phyloP scores from a whole-genome alignment of 1,140 invertebrate genomes.

The Calliopsis andreniformis region DNA sequence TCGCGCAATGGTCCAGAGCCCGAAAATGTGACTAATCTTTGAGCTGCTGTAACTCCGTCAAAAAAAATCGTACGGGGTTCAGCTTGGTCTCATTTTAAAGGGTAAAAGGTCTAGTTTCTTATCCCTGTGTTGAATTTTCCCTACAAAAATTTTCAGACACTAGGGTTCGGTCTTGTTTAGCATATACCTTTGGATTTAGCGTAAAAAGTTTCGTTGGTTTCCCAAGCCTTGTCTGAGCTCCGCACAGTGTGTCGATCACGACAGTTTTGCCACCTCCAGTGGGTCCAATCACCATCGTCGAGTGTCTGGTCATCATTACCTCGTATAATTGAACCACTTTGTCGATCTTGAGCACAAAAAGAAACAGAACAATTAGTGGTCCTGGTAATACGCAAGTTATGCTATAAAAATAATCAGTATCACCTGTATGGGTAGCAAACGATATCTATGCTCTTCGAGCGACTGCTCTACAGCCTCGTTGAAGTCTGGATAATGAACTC shows the following conservation, averaged over 20 bases:
- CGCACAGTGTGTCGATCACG: slow-evolving; percentile 90
- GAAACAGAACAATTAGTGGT: neutral
- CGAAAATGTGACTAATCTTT: no score
- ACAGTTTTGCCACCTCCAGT: slow-evolving; percentile 95
- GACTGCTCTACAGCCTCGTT: slow-evolving; percentile 88
- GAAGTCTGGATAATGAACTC: slow-evolving; percentile 92
- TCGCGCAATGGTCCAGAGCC: no score
- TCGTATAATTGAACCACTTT: slow-evolving; percentile 95
- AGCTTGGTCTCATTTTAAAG: no score
- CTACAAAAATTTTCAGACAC: no score
- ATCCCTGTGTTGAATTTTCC: no score
- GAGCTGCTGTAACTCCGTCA: no score
- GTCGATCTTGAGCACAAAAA: slow-evolving; percentile 81
- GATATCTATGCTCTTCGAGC: slow-evolving; percentile 86
- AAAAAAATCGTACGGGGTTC: no score
- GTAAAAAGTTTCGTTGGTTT: slow-evolving; percentile 89
- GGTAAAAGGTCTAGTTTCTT: no score
- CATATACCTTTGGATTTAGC: slow-evolving; percentile 89
- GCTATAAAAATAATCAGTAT: no score
- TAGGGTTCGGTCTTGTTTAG: no score
- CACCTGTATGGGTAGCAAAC: slow-evolving; percentile 90
- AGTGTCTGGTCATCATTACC: slow-evolving; percentile 96
- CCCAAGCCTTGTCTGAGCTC: slow-evolving; percentile 89
- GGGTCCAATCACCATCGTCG: slow-evolving; percentile 94
- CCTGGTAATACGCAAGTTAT: no score